Evolutionary conservation across 2,113 vertebrate species (phyloP), one percentile per base, ranked within the genome.

Genomic region (Austrofundulus limnaeus): DNA sequence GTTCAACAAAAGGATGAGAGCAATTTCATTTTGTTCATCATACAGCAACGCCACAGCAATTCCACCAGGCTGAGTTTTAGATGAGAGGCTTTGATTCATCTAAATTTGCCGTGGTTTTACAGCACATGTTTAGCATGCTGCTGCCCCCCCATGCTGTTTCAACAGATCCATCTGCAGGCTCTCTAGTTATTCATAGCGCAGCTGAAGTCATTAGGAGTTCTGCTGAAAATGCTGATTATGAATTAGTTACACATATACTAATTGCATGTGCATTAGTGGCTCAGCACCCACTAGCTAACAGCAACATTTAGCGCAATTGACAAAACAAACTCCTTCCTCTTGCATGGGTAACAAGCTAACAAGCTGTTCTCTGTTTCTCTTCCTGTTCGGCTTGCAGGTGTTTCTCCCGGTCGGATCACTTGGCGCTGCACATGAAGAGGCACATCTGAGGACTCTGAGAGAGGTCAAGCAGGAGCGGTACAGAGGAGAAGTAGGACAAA

Each of bases 391-490:
- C 87, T 85, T 81, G 73, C 93, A 99, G 97, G 92, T 99, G 97
- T 94, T 99, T 99, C 91, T 99, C 97, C 72, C 94, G 97, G 89
- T 99, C 97, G 64, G 97, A 99, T 90, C 97, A 99, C 91, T 94
- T 99, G 73, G 96, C 96, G 57, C 94, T 99, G 77, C 96, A 98
- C 86, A 99, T 99, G 97, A 99, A 99, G 90, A 95, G 97, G 91
- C 97, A 98, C 90, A 94, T 99, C 91, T 99, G 91, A 94, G 67
- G 74, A 54, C 54, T 51, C 10, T 1, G 62, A 65, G 76, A 74
- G 78, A 80, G 77, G 78, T 77, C 7, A 72, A 62, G 76, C 42
- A 17, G 62, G 60, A 70, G 62, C 47, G 77, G 59, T 64, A 73
- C 68, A 39, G 47, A 57, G 37, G 64, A 75, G 70, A 63, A 63